Percentiles rank a stretch among this genome's conserved stretches.
phyloP scores from a whole-genome alignment of 2,888 invertebrate genomes.

The Platycnemis pennipes region DNA sequence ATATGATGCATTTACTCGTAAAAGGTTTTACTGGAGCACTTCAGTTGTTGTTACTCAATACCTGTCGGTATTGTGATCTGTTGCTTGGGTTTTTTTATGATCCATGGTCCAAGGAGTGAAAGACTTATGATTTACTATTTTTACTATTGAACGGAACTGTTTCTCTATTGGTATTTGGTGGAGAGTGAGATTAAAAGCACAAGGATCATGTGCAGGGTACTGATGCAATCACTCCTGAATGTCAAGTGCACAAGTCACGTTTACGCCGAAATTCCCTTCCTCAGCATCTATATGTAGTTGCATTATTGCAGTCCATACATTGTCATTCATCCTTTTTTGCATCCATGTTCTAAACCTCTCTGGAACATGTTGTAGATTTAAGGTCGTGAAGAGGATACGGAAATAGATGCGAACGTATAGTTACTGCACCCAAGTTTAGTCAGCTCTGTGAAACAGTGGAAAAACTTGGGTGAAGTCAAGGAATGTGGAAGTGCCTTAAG shows the following conservation, averaged over 20 bases:
- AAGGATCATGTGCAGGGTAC: neutral
- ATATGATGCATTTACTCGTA: constrained; percentile 57
- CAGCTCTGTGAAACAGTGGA: too few species aligned
- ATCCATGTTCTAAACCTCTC: too few species aligned
- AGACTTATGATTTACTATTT: neutral
- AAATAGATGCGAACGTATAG: too few species aligned
- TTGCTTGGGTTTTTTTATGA: neutral
- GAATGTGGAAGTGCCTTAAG: too few species aligned
- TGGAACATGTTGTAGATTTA: too few species aligned
- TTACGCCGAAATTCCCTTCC: neutral
- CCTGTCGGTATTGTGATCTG: neutral
- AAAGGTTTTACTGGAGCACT: neutral
- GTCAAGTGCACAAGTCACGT: neutral
- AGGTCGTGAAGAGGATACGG: too few species aligned
- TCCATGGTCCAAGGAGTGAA: neutral
- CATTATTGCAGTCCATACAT: too few species aligned
- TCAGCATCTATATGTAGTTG: too few species aligned
- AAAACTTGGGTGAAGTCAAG: too few species aligned
- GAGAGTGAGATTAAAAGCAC: neutral
- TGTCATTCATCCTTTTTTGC: too few species aligned
- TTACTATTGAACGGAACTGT: neutral
- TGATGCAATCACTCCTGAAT: neutral
- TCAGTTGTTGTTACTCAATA: neutral
- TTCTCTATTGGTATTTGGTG: neutral
- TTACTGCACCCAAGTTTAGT: too few species aligned